Percentiles rank a stretch among this genome's conserved stretches.
Evolutionary conservation across 92 coral and sea anemone species (phyloP).

Genomic region (Micromussa lordhowensis): DNA sequence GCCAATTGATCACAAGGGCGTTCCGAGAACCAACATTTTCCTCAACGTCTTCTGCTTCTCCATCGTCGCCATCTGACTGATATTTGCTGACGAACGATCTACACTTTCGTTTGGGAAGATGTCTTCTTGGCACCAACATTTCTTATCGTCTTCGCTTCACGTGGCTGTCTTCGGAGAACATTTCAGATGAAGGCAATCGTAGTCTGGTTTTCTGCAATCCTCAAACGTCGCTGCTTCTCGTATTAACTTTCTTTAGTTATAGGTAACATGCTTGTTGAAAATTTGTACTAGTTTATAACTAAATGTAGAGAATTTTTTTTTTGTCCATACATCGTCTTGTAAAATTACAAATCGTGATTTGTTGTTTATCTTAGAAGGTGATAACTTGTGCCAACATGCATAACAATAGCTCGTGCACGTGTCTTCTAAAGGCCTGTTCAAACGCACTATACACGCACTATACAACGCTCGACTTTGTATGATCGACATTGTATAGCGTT

Average conservation of each 20-base stretch:
- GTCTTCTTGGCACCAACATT: conserved; percentile 40
- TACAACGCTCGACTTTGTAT: no score
- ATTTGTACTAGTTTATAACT: no score
- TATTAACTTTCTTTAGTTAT: not conserved
- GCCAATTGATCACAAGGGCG: conserved; percentile 71
- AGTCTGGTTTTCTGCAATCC: conserved; percentile 2
- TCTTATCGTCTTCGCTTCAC: conserved; percentile 27
- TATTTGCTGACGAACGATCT: conserved; percentile 62
- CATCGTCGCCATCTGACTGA: conserved; percentile 37
- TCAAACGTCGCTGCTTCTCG: not conserved
- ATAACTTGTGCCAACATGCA: no score
- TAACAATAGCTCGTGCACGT: no score
- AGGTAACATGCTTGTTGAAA: not conserved
- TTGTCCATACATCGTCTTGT: no score
- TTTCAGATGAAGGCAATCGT: not conserved
- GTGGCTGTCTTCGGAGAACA: not conserved
- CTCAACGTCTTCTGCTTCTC: conserved; percentile 65
- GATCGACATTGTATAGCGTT: no score
- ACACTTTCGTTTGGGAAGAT: conserved; percentile 82
- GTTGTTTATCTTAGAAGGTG: no score
- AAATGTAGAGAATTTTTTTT: no score
- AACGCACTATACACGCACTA: no score
- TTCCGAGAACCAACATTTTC: conserved; percentile 58
- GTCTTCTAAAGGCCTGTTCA: no score
- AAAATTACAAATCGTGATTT: no score